These are phyloP conservation scores for Mormyrus lacerda DNA, from an alignment of 2,113 vertebrate species.

Conservation along the genomic window DNA sequence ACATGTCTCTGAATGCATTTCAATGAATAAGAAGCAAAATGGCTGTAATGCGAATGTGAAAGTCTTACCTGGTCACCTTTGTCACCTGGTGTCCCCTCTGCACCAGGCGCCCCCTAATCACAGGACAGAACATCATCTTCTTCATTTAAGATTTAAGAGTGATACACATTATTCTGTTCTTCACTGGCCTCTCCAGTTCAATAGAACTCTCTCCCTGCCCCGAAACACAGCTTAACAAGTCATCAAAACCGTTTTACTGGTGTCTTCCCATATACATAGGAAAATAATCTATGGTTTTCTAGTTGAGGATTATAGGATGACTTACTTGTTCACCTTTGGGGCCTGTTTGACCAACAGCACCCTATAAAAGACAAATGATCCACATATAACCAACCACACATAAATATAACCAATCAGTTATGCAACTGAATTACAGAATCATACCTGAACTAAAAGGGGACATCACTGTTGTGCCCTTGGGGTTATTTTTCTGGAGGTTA, in stretches of 20 bases:
- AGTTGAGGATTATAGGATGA: background rate
- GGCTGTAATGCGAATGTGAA: background rate
- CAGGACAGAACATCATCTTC: background rate
- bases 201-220: background rate
- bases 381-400: background rate
- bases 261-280: background rate
- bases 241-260: background rate
- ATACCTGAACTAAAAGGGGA: background rate
- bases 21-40: background rate
- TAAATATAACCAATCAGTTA: background rate
- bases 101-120: constrained; percentile 77
- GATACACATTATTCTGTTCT: background rate
- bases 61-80: constrained; percentile 80
- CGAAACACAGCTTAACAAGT: background rate
- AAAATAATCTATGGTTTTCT: background rate
- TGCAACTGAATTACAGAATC: background rate
- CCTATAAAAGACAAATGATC: constrained; percentile 52
- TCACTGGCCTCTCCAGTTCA: background rate
- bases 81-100: constrained; percentile 81
- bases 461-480: background rate
- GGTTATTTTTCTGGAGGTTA: background rate
- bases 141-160: background rate
- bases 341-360: constrained; percentile 75
- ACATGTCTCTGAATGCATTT: background rate
- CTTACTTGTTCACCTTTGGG: constrained; percentile 88